Conservation (phyloP, 2,888 invertebrate genomes). For the Agonopterix heracliana region DNA sequence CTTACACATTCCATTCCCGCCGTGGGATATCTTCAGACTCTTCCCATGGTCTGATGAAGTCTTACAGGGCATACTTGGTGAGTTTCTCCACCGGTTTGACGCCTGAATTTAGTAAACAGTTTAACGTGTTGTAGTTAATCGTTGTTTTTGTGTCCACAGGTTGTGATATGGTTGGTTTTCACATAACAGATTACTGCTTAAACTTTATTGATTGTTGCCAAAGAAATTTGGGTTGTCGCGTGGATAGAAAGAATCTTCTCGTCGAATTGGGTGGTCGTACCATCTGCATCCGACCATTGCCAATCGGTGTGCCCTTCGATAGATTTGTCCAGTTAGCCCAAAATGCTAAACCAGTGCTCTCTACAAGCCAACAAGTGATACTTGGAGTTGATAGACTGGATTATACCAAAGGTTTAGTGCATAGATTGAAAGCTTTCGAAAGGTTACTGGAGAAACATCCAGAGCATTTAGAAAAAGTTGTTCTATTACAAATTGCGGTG, state of each 20-base stretch:
- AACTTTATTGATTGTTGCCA: slow-evolving; percentile 96
- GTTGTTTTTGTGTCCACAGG: slow-evolving; percentile 56
- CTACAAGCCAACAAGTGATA: slow-evolving; percentile 87
- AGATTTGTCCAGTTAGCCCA: slow-evolving; percentile 88
- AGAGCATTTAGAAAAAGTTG: slow-evolving; percentile 88
- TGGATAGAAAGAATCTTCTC: slow-evolving; percentile 89
- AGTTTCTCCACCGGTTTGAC: slow-evolving; percentile 18
- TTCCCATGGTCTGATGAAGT: slow-evolving; percentile 97
- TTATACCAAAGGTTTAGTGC: slow-evolving; percentile 92
- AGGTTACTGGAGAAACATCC: slow-evolving; percentile 87
- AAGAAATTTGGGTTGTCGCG: slow-evolving; percentile 89
- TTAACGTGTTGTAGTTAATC: background rate
- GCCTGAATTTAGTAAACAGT: background rate
- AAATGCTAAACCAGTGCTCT: slow-evolving; percentile 80
- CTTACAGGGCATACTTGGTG: slow-evolving; percentile 91
- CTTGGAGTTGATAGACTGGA: slow-evolving; percentile 93
- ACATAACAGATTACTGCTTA: slow-evolving; percentile 92
- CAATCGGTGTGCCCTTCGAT: slow-evolving; percentile 93
- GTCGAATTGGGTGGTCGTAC: slow-evolving; percentile 92
- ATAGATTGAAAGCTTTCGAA: slow-evolving; percentile 88
- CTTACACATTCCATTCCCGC: slow-evolving; percentile 95
- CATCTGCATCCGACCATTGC: slow-evolving; percentile 88
- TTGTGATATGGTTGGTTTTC: slow-evolving; percentile 95
- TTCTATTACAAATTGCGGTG: slow-evolving; percentile 89
- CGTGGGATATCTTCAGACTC: slow-evolving; percentile 94